Evolutionary conservation across 2,113 vertebrate species (phyloP).

Genomic region (Mystacornis crossleyi): DNA sequence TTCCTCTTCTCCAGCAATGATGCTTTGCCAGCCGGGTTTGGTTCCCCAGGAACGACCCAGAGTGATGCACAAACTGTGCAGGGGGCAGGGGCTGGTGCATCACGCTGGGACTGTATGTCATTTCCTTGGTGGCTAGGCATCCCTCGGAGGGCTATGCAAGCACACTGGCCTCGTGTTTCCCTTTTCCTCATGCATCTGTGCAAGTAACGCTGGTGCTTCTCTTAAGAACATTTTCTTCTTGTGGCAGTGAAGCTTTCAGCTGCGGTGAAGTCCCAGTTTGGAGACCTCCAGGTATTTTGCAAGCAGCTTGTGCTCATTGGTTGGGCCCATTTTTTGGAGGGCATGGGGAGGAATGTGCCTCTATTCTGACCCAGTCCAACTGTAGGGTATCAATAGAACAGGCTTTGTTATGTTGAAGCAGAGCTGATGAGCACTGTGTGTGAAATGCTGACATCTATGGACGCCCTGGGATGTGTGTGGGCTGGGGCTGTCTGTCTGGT

Average conservation of each 20-base stretch:
- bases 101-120: fast-evolving
- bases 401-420: neutral
- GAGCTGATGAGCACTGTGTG: neutral
- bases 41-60: neutral
- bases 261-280: neutral
- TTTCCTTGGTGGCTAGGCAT: neutral
- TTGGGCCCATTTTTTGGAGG: neutral
- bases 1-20: neutral
- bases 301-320: neutral
- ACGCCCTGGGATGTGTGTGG: too few relatives aligned
- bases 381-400: neutral
- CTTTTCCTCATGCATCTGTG: neutral
- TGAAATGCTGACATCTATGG: neutral
- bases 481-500: neutral
- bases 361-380: neutral
- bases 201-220: neutral
- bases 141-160: neutral
- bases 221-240: neutral
- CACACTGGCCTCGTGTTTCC: neutral
- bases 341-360: fast-evolving
- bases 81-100: neutral
- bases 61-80: neutral
- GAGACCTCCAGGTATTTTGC: neutral
- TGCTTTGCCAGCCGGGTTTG: neutral
- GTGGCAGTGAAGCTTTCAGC: neutral